These are phyloP conservation scores for Alcedo atthis DNA, from an alignment of 2,797 vertebrate genomes.

Conservation along the genomic window DNA sequence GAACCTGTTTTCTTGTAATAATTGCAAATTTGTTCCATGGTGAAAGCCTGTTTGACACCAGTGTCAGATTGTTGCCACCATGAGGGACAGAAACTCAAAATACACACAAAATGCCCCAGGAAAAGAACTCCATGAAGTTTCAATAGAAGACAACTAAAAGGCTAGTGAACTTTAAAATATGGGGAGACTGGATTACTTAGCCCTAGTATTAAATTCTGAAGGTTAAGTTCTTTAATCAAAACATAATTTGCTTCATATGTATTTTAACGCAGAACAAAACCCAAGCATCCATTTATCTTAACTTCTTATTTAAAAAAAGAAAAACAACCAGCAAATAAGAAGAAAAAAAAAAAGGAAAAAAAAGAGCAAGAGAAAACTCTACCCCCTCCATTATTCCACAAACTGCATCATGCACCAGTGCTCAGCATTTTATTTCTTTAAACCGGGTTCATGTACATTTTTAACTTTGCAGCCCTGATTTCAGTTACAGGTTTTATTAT, in stretches of 20 bases:
- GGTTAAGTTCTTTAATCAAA: background rate
- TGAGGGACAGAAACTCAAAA: background rate
- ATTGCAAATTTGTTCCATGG: background rate
- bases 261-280: background rate
- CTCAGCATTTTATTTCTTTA: background rate
- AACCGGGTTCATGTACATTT: background rate
- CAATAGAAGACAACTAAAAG: background rate
- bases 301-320: too few relatives aligned
- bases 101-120: background rate
- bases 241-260: background rate
- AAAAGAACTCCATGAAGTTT: background rate
- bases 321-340: background rate
- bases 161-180: background rate
- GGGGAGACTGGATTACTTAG: background rate
- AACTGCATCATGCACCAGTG: background rate
- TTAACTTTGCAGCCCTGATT: background rate
- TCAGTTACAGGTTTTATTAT: background rate
- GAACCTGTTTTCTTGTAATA: background rate
- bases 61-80: background rate
- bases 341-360: background rate
- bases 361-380: background rate
- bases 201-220: background rate
- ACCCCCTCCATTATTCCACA: background rate
- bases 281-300: background rate
- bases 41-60: background rate